These are phyloP conservation scores for Clarias macrocephalus DNA, from an alignment of 2,113 vertebrate genomes.

Conservation along the genomic window DNA sequence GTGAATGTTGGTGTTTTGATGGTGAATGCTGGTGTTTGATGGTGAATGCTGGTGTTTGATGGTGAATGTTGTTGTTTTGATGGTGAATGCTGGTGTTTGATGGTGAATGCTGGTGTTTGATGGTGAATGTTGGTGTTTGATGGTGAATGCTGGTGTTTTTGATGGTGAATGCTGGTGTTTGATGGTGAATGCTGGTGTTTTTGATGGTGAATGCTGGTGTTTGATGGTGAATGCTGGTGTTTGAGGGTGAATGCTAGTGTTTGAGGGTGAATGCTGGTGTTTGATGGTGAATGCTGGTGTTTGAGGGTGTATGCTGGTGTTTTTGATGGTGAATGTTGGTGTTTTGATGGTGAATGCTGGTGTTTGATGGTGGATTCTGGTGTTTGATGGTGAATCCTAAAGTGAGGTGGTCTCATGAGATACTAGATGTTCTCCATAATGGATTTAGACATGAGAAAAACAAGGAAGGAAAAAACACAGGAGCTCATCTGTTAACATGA, in stretches of 20 bases:
- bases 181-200: no score
- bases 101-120: no score
- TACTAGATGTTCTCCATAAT: background rate
- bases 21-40: background rate
- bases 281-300: background rate
- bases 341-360: background rate
- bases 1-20: background rate
- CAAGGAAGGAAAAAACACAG: background rate
- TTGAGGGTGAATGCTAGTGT: background rate
- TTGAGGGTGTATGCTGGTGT: no score
- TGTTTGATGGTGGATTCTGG: background rate
- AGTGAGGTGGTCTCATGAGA: background rate
- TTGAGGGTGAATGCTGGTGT: background rate
- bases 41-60: background rate
- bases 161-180: no score
- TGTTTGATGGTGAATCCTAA: background rate
- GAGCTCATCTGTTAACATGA: constrained; percentile 33
- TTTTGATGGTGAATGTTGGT: no score
- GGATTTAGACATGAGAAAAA: background rate
- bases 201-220: background rate
- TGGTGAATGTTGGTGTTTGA: background rate
- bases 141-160: no score
- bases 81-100: no score
- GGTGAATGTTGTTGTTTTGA: background rate
- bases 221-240: background rate